Base-by-base conservation (phyloP, 2,113 vertebrate genomes). In the Sylvia atricapilla region DNA sequence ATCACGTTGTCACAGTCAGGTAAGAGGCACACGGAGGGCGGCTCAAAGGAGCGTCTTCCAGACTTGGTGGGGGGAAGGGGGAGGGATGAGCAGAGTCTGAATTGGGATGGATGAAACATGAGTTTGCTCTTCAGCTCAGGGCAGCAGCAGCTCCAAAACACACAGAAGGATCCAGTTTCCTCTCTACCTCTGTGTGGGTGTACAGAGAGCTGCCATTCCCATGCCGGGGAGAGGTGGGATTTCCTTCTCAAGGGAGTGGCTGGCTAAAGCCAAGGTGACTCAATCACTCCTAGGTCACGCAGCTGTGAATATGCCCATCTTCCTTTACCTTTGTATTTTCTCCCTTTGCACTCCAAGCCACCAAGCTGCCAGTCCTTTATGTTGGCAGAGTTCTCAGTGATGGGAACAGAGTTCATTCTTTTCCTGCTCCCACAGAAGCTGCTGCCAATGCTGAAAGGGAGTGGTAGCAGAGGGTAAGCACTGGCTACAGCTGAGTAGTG, bases 1-100 rank as follows among this genome's bases (percentile, higher is more conserved):
- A 96, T 11, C 99, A 99, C 3, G 88, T 99, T 50, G 98, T 99
- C 85, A 98, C 98, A 20, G 98, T 99, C 90, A 99, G 99, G 99
- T 99, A 95, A 84, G 98, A 23, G 50, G 53, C 47, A 19, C 3
- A 0, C 0, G 8, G 46, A 59, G 19, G 19, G 43, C 0, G 0
- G 63, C n/a, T 73, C 49, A 2, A 4, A 6, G 35, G 43, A 56
- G 22, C 64, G 18, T n/a, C 53, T 77, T 58, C 30, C 13, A 22
- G 47, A 10, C 44, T 41, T 27, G 9, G 5, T 9, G 25, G 25
- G 33, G 53, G 30, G 37, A 59, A 64, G 23, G 0, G 2, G 64
- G 60, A 63, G 6, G 37, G 47, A 44, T 43, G 53, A 47, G 64
- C 23, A 43, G 28, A 16, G 19, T 13, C 22, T 58, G 74, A 62